phyloP scores from a whole-genome alignment of 2,888 invertebrate genomes.

The Caenorhabditis sp. region DNA sequence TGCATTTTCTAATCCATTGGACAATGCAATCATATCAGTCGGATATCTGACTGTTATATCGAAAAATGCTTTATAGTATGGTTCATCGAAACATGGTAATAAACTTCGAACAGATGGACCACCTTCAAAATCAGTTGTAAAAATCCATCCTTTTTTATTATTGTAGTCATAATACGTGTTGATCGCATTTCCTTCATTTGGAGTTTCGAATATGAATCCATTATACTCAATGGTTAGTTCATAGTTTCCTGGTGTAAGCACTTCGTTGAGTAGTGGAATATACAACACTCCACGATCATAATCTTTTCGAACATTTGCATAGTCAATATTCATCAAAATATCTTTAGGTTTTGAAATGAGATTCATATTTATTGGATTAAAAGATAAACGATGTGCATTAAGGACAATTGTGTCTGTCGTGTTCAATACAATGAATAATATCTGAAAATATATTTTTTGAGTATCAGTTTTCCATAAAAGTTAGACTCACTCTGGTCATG shows the following conservation, averaged over 20 bases:
- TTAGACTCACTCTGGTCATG: too few relatives aligned
- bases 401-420: slow-evolving; percentile 16
- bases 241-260: slow-evolving; percentile 14
- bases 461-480: too few relatives aligned
- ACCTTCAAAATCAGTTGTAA: slow-evolving; percentile 50
- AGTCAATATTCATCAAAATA: slow-evolving; percentile 9
- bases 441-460: neutral
- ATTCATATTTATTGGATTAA: slow-evolving; percentile 10
- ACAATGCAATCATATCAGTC: slow-evolving; percentile 42
- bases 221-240: slow-evolving; percentile 11
- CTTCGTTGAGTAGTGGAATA: slow-evolving; percentile 11
- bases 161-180: slow-evolving; percentile 37
- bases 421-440: slow-evolving; percentile 11
- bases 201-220: slow-evolving; percentile 46
- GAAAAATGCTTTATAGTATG: slow-evolving; percentile 45
- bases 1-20: slow-evolving; percentile 25
- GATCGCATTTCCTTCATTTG: slow-evolving; percentile 29
- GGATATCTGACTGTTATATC: slow-evolving; percentile 28
- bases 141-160: slow-evolving; percentile 36
- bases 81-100: slow-evolving; percentile 54
- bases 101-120: slow-evolving; percentile 42
- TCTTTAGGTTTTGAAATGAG: neutral
- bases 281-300: slow-evolving; percentile 23
- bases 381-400: slow-evolving; percentile 30
- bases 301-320: slow-evolving; percentile 13